Evolutionary conservation across 2,797 vertebrate species (phyloP), one percentile per base, ranked within the genome.

Genomic region (Urocyon cinereoargenteus): DNA sequence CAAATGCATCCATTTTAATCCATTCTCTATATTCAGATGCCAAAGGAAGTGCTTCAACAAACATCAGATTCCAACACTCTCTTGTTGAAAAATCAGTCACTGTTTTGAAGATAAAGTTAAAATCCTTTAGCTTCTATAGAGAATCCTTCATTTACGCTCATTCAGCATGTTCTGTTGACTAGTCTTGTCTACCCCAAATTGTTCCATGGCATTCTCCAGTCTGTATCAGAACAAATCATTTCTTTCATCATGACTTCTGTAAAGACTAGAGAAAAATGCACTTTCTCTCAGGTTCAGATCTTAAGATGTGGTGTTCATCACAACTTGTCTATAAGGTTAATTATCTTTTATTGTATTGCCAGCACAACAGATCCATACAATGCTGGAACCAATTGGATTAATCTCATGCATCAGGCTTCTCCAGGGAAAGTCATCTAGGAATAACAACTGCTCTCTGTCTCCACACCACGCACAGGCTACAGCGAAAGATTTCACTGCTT

Each of bases 101-200:
- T 89, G 57, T 16, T 51, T 86, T 51, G 9, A 92, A 92, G 64
- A 84, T 81, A 91, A 87, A 94, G 66, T 75, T 72, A 94, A 77
- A 95, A 59, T 61, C 36, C 55, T 81, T 73, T 40, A 70, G 36
- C 75, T 92, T 95, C 57, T 92, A 15, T 31, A 77, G 5, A 87
- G 73, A 28, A 22, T 18, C 83, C 24, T 61, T n/a, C 26, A 11
- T 70, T 79, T 73, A 36, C 11, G 12, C 53, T 86, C 62, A 51
- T 77, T 77, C 70, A 22, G 13, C 59, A 3, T 11, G 18, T 75
- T 82, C 21, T 79, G 5, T 34, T 11, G 3, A 34, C 49, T 79
- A 36, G 40, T 73, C 49, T 92, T 82, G 70, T 86, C 49, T 31
- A 19, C 10, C 28, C 6, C 59, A 45, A 53, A 57, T 64, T 83